Percentiles rank a stretch among this genome's conserved stretches.
phyloP scores from a whole-genome alignment of 2,888 invertebrate species.

The Argyresthia albistria region DNA sequence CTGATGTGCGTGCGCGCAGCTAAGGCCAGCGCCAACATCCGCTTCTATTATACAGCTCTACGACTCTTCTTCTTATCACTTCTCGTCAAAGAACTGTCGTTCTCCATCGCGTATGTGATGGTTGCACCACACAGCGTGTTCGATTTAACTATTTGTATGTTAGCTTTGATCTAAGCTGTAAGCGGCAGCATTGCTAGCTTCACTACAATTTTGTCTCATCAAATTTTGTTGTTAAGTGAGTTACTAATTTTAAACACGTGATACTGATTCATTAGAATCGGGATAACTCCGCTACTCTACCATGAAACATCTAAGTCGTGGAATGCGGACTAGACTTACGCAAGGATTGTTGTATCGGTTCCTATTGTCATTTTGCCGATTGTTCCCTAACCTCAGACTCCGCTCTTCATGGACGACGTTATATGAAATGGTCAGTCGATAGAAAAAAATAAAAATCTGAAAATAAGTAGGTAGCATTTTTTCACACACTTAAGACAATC shows the following conservation, averaged over 20 bases:
- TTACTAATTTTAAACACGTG: not conserved
- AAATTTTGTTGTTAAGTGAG: not conserved
- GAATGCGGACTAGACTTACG: conserved; percentile 54
- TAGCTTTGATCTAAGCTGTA: conserved; percentile 43
- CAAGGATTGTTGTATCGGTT: conserved; percentile 39
- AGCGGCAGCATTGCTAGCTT: conserved; percentile 51
- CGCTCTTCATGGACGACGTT: conserved; percentile 43
- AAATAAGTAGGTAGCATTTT: conserved; percentile 70
- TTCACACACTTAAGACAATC: conserved; percentile 60
- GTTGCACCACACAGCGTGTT: not conserved
- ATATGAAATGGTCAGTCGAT: conserved; percentile 61
- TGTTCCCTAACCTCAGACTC: conserved; percentile 44
- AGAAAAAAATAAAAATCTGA: conserved; percentile 70
- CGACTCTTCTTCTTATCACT: not conserved
- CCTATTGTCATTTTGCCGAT: conserved; percentile 46
- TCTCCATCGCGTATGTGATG: not conserved
- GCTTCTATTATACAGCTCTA: not conserved
- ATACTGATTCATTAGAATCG: conserved; percentile 26
- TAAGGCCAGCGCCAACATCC: not conserved
- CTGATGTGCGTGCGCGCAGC: conserved; percentile 8
- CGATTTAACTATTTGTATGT: conserved; percentile 1
- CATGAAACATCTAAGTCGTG: conserved; percentile 50
- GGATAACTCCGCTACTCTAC: conserved; percentile 56
- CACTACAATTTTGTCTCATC: conserved; percentile 25
- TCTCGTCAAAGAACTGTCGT: not conserved